phyloP scores from a whole-genome alignment of 2,113 vertebrate genomes.

The Xiphorhynchus elegans region DNA sequence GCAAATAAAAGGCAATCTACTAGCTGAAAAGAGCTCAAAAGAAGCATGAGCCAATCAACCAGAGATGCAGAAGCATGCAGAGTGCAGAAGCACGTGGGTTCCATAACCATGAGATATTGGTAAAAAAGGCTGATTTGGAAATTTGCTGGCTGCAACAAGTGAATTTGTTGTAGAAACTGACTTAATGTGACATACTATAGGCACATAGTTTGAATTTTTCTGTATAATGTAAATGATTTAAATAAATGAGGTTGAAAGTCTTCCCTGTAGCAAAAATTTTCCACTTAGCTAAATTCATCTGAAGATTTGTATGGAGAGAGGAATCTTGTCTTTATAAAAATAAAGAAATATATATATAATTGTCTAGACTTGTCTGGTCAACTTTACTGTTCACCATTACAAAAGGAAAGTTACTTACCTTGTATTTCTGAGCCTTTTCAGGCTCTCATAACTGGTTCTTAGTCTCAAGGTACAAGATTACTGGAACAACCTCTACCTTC shows the following conservation, averaged over 20 bases:
- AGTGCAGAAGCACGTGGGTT: neutral
- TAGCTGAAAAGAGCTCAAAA: neutral
- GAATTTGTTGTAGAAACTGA: neutral
- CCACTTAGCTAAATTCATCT: neutral
- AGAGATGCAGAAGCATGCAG: neutral
- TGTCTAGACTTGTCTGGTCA: neutral
- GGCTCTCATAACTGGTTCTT: neutral
- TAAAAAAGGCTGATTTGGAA: neutral
- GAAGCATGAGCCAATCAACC: neutral
- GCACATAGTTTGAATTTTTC: neutral
- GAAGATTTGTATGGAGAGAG: neutral
- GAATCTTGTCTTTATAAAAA: neutral
- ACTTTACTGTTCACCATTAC: neutral
- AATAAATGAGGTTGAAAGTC: neutral
- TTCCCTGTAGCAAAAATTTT: neutral
- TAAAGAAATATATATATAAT: neutral
- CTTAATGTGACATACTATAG: neutral
- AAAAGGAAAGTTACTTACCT: constrained; percentile 1
- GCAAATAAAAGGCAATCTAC: neutral
- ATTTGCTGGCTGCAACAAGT: neutral
- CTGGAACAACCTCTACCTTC: neutral
- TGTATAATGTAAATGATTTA: neutral
- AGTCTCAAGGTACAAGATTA: neutral
- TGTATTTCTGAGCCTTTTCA: constrained; percentile 21
- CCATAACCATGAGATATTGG: neutral